Percentiles rank a stretch among this genome's conserved stretches.
Conservation (phyloP, 2,113 vertebrate species). For the Carassius carassius region DNA sequence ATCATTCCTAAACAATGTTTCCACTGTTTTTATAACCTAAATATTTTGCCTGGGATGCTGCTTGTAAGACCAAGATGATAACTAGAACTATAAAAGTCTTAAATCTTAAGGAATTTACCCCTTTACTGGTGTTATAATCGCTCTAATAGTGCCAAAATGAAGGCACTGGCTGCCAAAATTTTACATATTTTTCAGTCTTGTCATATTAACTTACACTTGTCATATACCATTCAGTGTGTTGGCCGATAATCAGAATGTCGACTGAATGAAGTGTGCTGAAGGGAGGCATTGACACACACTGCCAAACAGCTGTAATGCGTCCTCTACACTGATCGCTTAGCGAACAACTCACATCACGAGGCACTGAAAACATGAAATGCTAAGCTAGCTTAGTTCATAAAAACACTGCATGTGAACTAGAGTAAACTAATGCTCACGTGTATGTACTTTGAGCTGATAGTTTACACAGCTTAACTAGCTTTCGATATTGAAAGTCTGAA, state of each 20-base stretch:
- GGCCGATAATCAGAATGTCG: constrained; percentile 1
- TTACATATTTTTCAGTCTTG: neutral
- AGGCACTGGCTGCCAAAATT: neutral
- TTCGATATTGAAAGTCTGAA: neutral
- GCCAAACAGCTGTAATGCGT: constrained; percentile 16
- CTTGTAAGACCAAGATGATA: neutral
- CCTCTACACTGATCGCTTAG: neutral
- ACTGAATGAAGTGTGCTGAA: neutral
- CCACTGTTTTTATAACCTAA: neutral
- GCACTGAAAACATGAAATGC: neutral
- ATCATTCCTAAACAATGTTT: neutral
- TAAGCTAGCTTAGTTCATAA: neutral
- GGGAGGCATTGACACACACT: constrained; percentile 33
- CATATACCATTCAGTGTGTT: constrained; percentile 7
- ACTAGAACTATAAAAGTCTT: neutral
- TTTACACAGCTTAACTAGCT: neutral
- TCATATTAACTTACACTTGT: constrained; percentile 13
- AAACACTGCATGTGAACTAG: neutral
- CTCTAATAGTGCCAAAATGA: neutral
- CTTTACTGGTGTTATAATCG: neutral
- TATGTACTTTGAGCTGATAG: neutral
- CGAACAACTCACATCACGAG: neutral
- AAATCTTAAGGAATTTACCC: neutral
- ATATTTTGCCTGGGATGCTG: neutral
- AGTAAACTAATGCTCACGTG: neutral